Evolutionary conservation across 1,140 invertebrate species (phyloP).

Genomic region (Monochamus saltuarius): DNA sequence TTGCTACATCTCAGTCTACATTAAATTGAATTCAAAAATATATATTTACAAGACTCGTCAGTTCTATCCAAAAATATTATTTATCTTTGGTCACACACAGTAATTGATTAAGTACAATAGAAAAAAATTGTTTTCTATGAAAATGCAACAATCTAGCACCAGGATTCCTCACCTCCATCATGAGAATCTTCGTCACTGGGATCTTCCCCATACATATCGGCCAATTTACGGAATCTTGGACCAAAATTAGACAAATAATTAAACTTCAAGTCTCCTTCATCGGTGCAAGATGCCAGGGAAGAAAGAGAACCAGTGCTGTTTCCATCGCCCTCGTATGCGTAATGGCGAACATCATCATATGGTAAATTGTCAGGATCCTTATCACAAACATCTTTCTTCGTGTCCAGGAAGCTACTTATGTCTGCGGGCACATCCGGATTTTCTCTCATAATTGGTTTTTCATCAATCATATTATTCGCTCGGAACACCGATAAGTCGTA

Average conservation of each 20-base stretch:
- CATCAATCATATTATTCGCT: constrained; percentile 42
- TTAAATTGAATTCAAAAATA: constrained; percentile 5
- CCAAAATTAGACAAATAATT: constrained; percentile 96
- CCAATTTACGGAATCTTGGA: constrained; percentile 92
- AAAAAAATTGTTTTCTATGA: constrained; percentile 16
- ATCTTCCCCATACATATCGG: constrained; percentile 95
- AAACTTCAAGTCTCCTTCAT: constrained; percentile 94
- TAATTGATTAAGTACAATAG: constrained; percentile 39
- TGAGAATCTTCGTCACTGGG: constrained; percentile 76
- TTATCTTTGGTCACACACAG: constrained; percentile 42
- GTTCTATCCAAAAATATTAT: constrained; percentile 35
- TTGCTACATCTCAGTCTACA: constrained; percentile 2
- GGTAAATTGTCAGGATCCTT: constrained; percentile 87
- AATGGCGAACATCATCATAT: constrained; percentile 93
- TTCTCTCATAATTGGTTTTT: constrained; percentile 48
- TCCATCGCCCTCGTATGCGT: constrained; percentile 94
- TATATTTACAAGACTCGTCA: constrained; percentile 11
- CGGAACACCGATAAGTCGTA: constrained; percentile 89
- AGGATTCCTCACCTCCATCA: constrained; percentile 71
- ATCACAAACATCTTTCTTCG: constrained; percentile 86
- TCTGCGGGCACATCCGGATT: constrained; percentile 55
- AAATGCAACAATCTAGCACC: constrained; percentile 61
- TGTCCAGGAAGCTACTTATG: constrained; percentile 87
- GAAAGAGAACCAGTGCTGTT: constrained; percentile 89
- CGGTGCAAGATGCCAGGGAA: constrained; percentile 88